Evolutionary conservation across 1,140 invertebrate genomes (phyloP).

Genomic region (Zaprionus africanus): DNA sequence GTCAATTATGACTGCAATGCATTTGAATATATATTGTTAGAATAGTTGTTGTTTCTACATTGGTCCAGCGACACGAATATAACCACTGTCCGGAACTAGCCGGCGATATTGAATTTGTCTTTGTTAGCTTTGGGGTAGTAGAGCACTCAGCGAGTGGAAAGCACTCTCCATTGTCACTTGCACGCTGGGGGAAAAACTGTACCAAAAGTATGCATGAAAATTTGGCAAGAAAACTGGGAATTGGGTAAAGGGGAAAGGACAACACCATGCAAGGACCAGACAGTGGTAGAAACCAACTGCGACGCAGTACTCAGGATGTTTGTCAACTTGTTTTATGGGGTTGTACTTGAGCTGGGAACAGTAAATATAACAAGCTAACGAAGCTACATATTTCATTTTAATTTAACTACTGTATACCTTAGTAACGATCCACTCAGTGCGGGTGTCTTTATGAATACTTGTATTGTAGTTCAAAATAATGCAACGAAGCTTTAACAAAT

Average conservation of each 20-base stretch:
- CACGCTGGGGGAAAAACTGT: conserved; percentile 59
- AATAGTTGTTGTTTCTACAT: not conserved
- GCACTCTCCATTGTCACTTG: conserved; percentile 14
- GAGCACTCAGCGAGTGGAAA: conserved; percentile 49
- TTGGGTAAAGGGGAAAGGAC: conserved; percentile 14
- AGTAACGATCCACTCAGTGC: no score
- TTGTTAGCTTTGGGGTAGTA: conserved; percentile 74
- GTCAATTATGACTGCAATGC: no score
- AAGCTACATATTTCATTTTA: no score
- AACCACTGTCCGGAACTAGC: conserved; percentile 16
- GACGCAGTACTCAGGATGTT: conserved; percentile 21
- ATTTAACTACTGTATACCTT: no score
- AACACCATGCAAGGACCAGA: conserved; percentile 46
- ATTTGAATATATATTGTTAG: not conserved
- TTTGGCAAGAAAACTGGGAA: conserved; percentile 28
- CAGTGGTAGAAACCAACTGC: conserved; percentile 66
- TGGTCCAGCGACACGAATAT: not conserved
- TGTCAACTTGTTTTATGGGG: conserved; percentile 34
- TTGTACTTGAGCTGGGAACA: not conserved
- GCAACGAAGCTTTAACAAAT: no score
- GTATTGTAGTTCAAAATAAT: no score
- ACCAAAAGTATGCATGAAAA: conserved; percentile 55
- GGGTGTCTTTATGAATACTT: no score
- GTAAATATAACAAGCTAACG: not conserved
- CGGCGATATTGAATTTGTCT: conserved; percentile 34